phyloP scores from a whole-genome alignment of 2,888 invertebrate species.

The Eremobia ochroleuca region DNA sequence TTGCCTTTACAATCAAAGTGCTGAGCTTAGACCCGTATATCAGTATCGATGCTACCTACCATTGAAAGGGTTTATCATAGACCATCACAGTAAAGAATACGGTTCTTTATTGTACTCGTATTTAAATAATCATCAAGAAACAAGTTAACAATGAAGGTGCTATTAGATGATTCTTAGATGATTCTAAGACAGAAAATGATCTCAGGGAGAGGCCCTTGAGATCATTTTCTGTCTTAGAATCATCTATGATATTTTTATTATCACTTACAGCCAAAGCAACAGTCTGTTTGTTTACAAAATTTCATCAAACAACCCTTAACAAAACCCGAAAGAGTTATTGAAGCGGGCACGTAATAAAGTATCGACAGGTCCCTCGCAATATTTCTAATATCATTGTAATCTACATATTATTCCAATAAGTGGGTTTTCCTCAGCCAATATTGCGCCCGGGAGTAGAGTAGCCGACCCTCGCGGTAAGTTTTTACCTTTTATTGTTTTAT shows the following conservation, averaged over 20 bases:
- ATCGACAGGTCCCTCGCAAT: slow-evolving; percentile 82
- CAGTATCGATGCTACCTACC: no score
- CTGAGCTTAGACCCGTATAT: not conserved
- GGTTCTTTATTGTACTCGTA: no score
- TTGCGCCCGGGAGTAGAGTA: slow-evolving; percentile 83
- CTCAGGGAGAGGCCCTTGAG: no score
- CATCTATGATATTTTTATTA: slow-evolving; percentile 5
- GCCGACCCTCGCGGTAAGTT: slow-evolving; percentile 87
- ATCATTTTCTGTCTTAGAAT: not conserved
- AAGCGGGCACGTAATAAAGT: slow-evolving; percentile 78
- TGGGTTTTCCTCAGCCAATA: slow-evolving; percentile 87
- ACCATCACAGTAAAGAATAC: not conserved
- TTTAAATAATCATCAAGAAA: no score
- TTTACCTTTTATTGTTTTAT: slow-evolving; percentile 91
- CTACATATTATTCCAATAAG: slow-evolving; percentile 91
- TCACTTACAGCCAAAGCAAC: slow-evolving; percentile 29
- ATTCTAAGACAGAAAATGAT: no score
- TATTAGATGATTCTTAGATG: no score
- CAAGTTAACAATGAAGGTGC: no score
- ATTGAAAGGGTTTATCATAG: not conserved
- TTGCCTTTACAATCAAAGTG: not conserved
- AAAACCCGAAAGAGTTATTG: slow-evolving; percentile 78
- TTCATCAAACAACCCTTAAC: slow-evolving; percentile 52
- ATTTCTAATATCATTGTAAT: slow-evolving; percentile 88
- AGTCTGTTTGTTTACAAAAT: slow-evolving; percentile 50